phyloP scores from a whole-genome alignment of 2,888 invertebrate species.

The Antitype chi region DNA sequence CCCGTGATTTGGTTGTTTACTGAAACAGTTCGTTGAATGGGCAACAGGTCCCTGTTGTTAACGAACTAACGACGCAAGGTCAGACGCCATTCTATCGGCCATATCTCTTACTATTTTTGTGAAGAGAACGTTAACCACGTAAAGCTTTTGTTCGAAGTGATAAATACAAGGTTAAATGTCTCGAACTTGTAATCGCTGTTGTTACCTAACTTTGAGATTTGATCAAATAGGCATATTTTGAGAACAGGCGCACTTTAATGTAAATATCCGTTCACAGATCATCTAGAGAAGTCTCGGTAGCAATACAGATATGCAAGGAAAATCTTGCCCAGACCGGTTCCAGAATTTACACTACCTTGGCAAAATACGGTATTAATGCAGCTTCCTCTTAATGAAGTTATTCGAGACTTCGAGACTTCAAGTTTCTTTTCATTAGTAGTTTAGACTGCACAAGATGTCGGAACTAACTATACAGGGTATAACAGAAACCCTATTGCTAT shows the following conservation, averaged over 20 bases:
- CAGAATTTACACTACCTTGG: background rate
- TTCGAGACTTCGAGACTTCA: too few species aligned
- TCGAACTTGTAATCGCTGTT: slow-evolving; percentile 13
- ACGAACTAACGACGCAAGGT: slow-evolving; percentile 43
- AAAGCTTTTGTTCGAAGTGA: slow-evolving; percentile 30
- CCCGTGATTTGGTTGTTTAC: slow-evolving; percentile 32
- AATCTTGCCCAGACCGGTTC: background rate
- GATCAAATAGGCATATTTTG: background rate
- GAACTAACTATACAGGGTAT: background rate
- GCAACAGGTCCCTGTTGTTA: slow-evolving; percentile 46
- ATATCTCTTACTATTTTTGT: slow-evolving; percentile 44
- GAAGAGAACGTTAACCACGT: slow-evolving; percentile 14
- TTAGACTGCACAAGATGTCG: background rate
- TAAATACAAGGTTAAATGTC: slow-evolving; percentile 54
- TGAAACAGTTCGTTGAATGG: slow-evolving; percentile 41
- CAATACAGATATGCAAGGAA: background rate
- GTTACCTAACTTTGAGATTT: slow-evolving; percentile 17
- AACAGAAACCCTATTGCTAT: too few species aligned
- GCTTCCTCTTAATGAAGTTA: too few species aligned
- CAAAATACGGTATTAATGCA: background rate
- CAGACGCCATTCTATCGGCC: slow-evolving; percentile 31
- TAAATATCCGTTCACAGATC: background rate
- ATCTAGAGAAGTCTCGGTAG: background rate
- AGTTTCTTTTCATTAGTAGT: background rate
- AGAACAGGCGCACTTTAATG: background rate